Conservation (phyloP, 2,888 invertebrate genomes). For the Harmothoe impar region DNA sequence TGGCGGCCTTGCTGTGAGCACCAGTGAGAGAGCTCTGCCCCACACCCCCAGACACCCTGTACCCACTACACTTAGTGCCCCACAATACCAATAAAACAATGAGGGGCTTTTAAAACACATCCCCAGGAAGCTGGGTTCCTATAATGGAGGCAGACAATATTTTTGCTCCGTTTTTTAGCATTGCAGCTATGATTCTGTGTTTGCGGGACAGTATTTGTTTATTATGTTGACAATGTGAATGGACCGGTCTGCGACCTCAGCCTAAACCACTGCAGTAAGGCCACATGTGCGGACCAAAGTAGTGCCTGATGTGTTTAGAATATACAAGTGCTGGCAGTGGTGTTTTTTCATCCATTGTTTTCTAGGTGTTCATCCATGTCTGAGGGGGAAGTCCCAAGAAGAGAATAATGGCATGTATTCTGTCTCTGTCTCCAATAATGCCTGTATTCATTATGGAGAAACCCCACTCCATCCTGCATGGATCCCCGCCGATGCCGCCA, state of each 20-base stretch:
- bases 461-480: neutral
- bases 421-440: neutral
- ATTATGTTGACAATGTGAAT: conserved; percentile 13
- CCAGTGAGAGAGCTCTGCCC: neutral
- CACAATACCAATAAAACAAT: neutral
- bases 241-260: neutral
- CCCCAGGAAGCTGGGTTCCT: neutral
- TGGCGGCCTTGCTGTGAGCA: too few species aligned
- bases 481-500: neutral
- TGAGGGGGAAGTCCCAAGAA: neutral
- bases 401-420: neutral
- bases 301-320: conserved; percentile 28
- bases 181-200: neutral
- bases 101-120: neutral
- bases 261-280: neutral
- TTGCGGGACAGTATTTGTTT: neutral
- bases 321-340: neutral
- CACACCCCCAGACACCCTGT: neutral
- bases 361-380: neutral
- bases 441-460: neutral
- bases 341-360: conserved; percentile 1
- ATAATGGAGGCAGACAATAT: neutral
- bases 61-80: neutral
- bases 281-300: conserved; percentile 2
- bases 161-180: neutral